phyloP scores from a whole-genome alignment of 2,113 vertebrate genomes.

The Lampris incognitus region DNA sequence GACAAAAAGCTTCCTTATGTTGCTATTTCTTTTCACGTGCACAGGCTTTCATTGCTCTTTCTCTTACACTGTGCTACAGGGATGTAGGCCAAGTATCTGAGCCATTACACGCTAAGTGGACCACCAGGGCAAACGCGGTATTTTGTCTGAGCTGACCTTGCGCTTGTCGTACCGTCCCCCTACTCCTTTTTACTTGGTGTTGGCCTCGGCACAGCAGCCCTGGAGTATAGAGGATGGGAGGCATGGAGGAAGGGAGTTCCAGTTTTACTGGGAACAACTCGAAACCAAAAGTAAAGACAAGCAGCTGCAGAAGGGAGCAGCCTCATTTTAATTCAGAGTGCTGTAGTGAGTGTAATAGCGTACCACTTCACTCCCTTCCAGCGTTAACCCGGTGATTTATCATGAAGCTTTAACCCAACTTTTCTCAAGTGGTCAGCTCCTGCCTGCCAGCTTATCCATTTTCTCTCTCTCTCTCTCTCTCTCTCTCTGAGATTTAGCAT shows the following conservation, averaged over 20 bases:
- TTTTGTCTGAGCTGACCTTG: slow-evolving; percentile 29
- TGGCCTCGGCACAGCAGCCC: slow-evolving; percentile 38
- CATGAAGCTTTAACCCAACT: slow-evolving; percentile 50
- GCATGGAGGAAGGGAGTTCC: slow-evolving; percentile 57
- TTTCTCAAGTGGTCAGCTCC: slow-evolving; percentile 53
- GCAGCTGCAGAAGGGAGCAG: slow-evolving; percentile 44
- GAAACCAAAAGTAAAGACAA: slow-evolving; percentile 55
- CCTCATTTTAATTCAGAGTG: slow-evolving; percentile 45
- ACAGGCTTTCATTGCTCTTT: background rate
- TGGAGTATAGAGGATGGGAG: slow-evolving; percentile 39
- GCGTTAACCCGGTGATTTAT: slow-evolving; percentile 64
- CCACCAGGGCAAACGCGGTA: background rate
- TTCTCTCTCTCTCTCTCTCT: background rate
- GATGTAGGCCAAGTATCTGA: background rate
- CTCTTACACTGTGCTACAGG: background rate
- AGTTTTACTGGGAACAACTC: slow-evolving; percentile 43
- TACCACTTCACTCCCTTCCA: slow-evolving; percentile 49
- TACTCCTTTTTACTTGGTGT: slow-evolving; percentile 43
- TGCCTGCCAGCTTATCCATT: slow-evolving; percentile 47
- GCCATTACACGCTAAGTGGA: background rate
- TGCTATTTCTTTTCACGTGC: background rate
- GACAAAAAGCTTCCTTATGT: background rate
- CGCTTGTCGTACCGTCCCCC: slow-evolving; percentile 17
- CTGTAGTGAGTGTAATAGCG: slow-evolving; percentile 52
- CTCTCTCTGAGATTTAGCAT: slow-evolving; percentile 54